Evolutionary conservation across 2,888 invertebrate genomes (phyloP).

Genomic region (Andrena fulva): DNA sequence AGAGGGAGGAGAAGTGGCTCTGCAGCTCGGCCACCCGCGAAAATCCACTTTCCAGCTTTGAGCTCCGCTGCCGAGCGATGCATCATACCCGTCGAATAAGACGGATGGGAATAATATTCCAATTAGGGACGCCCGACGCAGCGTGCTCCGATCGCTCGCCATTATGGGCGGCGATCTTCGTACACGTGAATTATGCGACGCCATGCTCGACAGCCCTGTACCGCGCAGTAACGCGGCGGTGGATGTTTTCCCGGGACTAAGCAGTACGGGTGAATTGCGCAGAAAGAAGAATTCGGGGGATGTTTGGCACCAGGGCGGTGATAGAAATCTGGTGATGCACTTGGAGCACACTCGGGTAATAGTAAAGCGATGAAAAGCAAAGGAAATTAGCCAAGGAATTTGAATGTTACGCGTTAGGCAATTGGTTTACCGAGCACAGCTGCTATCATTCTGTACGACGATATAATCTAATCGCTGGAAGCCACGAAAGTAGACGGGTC

Average conservation of each 20-base stretch:
- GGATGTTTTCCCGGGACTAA: neutral
- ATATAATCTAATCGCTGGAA: slow-evolving; percentile 1
- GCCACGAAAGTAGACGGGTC: neutral
- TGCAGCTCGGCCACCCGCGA: slow-evolving; percentile 18
- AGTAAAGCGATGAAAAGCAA: no score
- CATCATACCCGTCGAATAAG: slow-evolving; percentile 40
- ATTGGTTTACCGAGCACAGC: neutral
- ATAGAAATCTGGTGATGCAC: no score
- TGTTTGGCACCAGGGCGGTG: no score
- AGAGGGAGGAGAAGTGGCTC: slow-evolving; percentile 41
- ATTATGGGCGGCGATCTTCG: slow-evolving; percentile 17
- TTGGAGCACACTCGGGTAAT: no score
- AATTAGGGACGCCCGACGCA: slow-evolving; percentile 42
- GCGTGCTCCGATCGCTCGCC: slow-evolving; percentile 11
- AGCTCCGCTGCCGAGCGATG: slow-evolving; percentile 19
- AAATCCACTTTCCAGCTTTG: slow-evolving; percentile 57
- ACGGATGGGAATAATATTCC: slow-evolving; percentile 48
- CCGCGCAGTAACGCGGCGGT: neutral
- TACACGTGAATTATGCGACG: slow-evolving; percentile 38
- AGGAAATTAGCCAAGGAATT: neutral
- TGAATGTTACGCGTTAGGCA: neutral
- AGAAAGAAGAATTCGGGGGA: no score
- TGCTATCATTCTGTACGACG: neutral
- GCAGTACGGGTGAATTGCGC: no score
- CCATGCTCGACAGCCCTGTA: neutral